Evolutionary conservation across 1,140 invertebrate genomes (phyloP), one percentile per base, ranked within the genome.

Genomic region (Ceratina calcarata): DNA sequence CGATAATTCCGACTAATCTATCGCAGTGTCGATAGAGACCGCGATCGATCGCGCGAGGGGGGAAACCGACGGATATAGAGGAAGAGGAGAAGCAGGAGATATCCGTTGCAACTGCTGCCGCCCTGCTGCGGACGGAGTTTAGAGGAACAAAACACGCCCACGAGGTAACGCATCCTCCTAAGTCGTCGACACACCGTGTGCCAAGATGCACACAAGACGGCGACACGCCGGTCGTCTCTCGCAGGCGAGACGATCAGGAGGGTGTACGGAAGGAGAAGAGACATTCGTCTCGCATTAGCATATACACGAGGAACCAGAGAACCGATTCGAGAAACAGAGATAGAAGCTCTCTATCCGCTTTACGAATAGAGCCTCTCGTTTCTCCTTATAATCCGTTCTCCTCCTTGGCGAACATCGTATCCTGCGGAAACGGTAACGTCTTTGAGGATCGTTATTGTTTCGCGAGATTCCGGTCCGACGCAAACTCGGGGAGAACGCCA

Each of bases 201-300:
- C 81, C 74, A 79, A 88, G 85, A 45, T 2, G 2, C 37, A 85
- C 85, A 78, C 85, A 83, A 86, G 82, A 88, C 86, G 86, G 78
- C 79, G 37, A 45, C 37, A 45, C 0, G 8, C 37, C 32, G 32
- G 37, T 45, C 37, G 84, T 85, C 81, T 83, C 68, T 80, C 49
- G 62, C 49, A 65, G 81, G 77, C 66, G 81, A 73, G 78, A 82
- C 81, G 80, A 84, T 62, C 79, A 51, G 75, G 80, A 81, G 83
- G 71, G 82, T 49, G 64, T 51, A 77, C 80, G 27, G 64, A 37
- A 77, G 55, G 65, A 80, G 78, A 87, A 82, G 81, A 90, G 89
- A 91, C 90, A 91, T 91, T 90, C 90, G 89, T 91, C 90, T 91
- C 89, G 81, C 90, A 91, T 91, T 91, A 91, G 91, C 91, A 91